Evolutionary conservation across 2,888 invertebrate genomes (phyloP).

Genomic region (Lordiphosa fenestrarum): DNA sequence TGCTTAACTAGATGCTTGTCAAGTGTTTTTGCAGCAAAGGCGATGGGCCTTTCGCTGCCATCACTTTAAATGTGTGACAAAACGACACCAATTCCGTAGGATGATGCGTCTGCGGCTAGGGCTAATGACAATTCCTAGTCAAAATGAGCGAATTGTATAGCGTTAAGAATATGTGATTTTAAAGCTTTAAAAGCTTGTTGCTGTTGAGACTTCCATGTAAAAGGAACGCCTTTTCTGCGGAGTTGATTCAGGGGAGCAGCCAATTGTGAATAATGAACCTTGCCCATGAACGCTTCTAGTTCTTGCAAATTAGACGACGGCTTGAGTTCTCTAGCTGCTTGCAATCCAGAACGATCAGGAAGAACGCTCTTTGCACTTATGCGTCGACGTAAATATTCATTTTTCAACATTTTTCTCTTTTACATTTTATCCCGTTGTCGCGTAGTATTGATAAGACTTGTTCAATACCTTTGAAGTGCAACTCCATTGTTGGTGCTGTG

Average conservation of each 20-base stretch:
- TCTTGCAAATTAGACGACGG: background rate
- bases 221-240: too few species aligned
- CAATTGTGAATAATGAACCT: background rate
- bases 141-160: background rate
- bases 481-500: slow-evolving; percentile 1
- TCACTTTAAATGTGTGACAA: too few species aligned
- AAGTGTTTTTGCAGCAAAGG: too few species aligned
- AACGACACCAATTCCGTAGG: too few species aligned
- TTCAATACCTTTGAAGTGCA: background rate
- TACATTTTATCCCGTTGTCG: too few species aligned
- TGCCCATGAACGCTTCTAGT: background rate
- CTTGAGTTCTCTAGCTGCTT: too few species aligned
- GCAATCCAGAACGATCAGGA: background rate
- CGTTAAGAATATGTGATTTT: background rate
- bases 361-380: background rate
- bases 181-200: slow-evolving; percentile 1
- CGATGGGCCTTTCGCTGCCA: too few species aligned
- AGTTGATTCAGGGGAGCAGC: too few species aligned
- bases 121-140: too few species aligned
- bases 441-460: background rate
- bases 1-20: background rate
- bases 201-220: background rate
- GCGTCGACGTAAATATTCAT: background rate
- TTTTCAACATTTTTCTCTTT: background rate
- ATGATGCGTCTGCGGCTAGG: too few species aligned